A percentile compares a stretch with the other conserved stretches of the same genome.
Conservation (phyloP, 2,888 invertebrate species). For the Nesidiocoris tenuis region DNA sequence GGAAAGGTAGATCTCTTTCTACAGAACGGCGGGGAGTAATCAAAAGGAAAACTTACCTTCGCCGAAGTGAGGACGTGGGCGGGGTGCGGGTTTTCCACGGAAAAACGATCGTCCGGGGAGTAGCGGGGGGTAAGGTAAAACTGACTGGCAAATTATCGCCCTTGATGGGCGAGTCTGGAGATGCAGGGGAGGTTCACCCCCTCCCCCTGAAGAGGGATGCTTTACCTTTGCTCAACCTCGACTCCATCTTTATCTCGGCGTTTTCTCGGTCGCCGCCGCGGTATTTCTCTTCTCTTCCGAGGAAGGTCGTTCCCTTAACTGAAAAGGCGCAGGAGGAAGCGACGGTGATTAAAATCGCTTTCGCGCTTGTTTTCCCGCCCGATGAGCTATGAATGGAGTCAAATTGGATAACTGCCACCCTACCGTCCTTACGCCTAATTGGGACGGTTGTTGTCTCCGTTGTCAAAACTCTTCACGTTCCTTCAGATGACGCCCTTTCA, state of each 20-base stretch:
- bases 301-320: neutral
- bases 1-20: neutral
- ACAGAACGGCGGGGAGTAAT: conserved; percentile 23
- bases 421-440: neutral
- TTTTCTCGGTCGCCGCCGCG: neutral
- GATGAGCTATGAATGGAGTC: neutral
- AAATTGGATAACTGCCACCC: conserved; percentile 1
- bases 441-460: neutral
- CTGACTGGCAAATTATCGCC: conserved; percentile 29
- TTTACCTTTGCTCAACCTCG: neutral
- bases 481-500: too few species aligned
- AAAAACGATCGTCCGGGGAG: neutral
- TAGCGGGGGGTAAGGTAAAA: conserved; percentile 12
- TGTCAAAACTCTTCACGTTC: too few species aligned
- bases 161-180: neutral
- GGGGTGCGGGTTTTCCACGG: neutral
- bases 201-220: neutral
- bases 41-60: conserved; percentile 32
- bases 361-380: neutral
- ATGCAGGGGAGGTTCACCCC: neutral
- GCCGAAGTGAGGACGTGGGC: conserved; percentile 7
- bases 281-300: neutral
- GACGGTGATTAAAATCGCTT: conserved; percentile 3
- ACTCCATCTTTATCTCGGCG: neutral
- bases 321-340: neutral